Conservation (phyloP, 2,888 invertebrate genomes). For the Eretmocerus hayati region DNA sequence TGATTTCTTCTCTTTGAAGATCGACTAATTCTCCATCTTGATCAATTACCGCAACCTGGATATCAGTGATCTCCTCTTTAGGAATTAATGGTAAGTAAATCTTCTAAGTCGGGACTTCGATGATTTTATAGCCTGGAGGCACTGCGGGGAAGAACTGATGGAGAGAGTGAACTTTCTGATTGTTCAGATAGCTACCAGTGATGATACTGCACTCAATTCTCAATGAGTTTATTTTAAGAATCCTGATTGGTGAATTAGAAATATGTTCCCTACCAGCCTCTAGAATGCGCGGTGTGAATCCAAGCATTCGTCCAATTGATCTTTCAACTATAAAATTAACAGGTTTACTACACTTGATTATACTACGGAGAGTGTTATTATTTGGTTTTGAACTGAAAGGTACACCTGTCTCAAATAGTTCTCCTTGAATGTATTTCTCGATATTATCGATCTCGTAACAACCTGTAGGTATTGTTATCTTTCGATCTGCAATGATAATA, state of each 20-base stretch:
- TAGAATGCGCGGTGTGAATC: constrained; percentile 1
- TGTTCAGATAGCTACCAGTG: constrained; percentile 11
- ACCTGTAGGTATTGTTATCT: not conserved
- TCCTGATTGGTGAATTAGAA: constrained; percentile 4
- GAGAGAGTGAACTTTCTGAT: constrained; percentile 5
- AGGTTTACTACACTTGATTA: constrained; percentile 12
- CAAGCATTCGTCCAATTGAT: constrained; percentile 1
- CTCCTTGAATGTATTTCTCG: not conserved
- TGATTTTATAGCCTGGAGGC: constrained; percentile 1
- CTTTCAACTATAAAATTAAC: constrained; percentile 18
- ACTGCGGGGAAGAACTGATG: constrained; percentile 16
- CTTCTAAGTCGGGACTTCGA: constrained; percentile 30
- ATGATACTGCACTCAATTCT: constrained; percentile 20
- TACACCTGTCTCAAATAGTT: constrained; percentile 3
- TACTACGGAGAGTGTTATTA: constrained; percentile 21
- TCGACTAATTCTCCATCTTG: constrained; percentile 24
- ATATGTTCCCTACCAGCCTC: not conserved
- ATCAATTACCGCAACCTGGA: constrained; percentile 25
- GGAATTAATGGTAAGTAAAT: constrained; percentile 26
- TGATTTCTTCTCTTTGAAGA: constrained; percentile 26
- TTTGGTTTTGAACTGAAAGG: constrained; percentile 15
- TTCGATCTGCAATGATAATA: constrained; percentile 1
- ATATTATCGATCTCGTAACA: constrained; percentile 18
- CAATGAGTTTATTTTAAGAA: constrained; percentile 13
- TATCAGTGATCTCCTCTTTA: constrained; percentile 20